Evolutionary conservation across 2,797 vertebrate genomes (phyloP), one percentile per base, ranked within the genome.

Genomic region (Rhabdomys pumilio): DNA sequence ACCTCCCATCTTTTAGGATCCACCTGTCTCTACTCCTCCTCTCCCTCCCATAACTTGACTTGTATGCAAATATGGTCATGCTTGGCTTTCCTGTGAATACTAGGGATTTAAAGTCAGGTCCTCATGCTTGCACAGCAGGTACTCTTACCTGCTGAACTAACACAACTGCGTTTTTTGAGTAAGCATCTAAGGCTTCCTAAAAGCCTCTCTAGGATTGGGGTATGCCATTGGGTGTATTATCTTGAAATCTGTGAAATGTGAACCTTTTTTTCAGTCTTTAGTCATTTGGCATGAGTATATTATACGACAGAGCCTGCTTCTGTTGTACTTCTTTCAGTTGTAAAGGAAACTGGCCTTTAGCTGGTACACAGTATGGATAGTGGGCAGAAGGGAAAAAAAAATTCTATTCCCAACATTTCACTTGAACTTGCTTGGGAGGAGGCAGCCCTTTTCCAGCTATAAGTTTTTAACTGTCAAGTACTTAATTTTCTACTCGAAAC

Each of bases 401-500:
- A 26, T 5, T 44, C 13, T 20, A 41, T 13, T 44, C 59, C 20
- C 29, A 31, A 9, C 50, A 22, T 89, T 91, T 89, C 9, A 57
- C 38, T 87, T 6, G 20, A 13, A 2, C n/a, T 14, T 90, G 20
- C 44, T 59, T n/a, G 44, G 53, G 31, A 90, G 93, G 55, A 95
- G 72, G 22, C 57, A 61, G 47, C 19, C 44, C 82, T 8, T 53
- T 61, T 80, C 47, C 13, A 76, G 57, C 31, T 65, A 29, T 72
- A 20, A 95, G 83, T 26, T 85, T 63, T 47, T 38, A 57, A 63
- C 76, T 77, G 0, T 44, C 65, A 57, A 41, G 22, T 90, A 41
- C 6, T 91, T 91, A 79, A 82, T 89, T 7, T 93, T 85, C 77
- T 72, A 63, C 2, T 88, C 20, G 38, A 82, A 81, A 53, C 24